These are phyloP conservation scores for Lithophane ornitopus DNA, from an alignment of 2,888 invertebrate genomes.

Conservation along the genomic window DNA sequence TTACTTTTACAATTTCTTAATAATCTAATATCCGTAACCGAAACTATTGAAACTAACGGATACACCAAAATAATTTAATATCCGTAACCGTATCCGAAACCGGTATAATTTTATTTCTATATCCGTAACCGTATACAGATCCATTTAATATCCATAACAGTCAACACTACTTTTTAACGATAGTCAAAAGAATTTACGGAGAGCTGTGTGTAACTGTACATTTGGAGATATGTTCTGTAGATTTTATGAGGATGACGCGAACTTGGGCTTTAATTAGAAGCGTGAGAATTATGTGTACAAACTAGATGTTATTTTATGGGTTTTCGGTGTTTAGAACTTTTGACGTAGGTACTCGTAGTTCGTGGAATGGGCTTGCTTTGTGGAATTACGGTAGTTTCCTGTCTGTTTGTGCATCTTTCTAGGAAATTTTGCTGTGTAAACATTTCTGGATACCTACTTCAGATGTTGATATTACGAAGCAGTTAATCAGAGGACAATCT, in stretches of 20 bases:
- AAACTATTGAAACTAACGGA: too few species aligned
- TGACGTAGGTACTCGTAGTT: slow-evolving; percentile 28
- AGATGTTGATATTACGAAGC: neutral
- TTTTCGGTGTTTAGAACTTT: slow-evolving; percentile 42
- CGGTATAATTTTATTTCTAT: too few species aligned
- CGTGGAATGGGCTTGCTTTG: slow-evolving; percentile 26
- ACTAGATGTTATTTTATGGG: slow-evolving; percentile 51
- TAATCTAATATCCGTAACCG: too few species aligned
- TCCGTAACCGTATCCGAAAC: too few species aligned
- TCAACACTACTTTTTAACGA: slow-evolving; percentile 65
- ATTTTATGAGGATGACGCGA: slow-evolving; percentile 59
- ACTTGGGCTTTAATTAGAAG: slow-evolving; percentile 59
- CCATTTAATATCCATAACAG: too few species aligned
- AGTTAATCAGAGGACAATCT: neutral
- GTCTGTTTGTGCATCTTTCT: slow-evolving; percentile 38
- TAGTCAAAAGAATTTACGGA: slow-evolving; percentile 65
- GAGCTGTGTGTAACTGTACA: slow-evolving; percentile 62
- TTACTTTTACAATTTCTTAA: too few species aligned
- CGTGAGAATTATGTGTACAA: slow-evolving; percentile 54
- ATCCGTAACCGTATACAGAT: too few species aligned
- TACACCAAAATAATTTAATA: too few species aligned
- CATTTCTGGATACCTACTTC: slow-evolving; percentile 5
- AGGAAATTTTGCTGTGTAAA: slow-evolving; percentile 20
- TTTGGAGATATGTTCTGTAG: slow-evolving; percentile 56
- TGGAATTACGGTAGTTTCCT: slow-evolving; percentile 38